A percentile compares a stretch with the other conserved stretches of the same genome.
Evolutionary conservation across 1,140 invertebrate genomes (phyloP).

Genomic region (Drosophila melanica): DNA sequence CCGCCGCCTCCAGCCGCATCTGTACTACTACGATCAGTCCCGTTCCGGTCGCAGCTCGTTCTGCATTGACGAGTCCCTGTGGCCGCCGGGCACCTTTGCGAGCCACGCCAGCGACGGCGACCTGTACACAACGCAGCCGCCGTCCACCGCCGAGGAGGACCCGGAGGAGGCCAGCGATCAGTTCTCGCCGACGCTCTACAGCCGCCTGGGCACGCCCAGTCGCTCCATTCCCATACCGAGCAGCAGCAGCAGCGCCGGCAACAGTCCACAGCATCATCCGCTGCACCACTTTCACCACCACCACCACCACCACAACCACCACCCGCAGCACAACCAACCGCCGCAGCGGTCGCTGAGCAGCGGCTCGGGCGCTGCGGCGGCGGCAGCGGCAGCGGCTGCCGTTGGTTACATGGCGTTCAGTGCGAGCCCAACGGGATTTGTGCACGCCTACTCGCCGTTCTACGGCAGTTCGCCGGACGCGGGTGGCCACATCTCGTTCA

Average conservation of each 20-base stretch:
- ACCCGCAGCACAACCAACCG: slow-evolving; percentile 7
- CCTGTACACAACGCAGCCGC: slow-evolving; percentile 49
- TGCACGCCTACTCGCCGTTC: slow-evolving; percentile 68
- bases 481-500: slow-evolving; percentile 36
- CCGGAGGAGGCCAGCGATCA: slow-evolving; percentile 77
- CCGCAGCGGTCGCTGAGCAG: slow-evolving; percentile 35
- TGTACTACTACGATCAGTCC: slow-evolving; percentile 71
- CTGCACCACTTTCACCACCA: background rate
- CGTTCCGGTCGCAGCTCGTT: slow-evolving; percentile 71
- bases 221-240: slow-evolving; percentile 72
- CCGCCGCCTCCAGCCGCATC: slow-evolving; percentile 60
- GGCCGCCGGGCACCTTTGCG: slow-evolving; percentile 39
- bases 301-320: background rate
- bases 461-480: slow-evolving; percentile 75
- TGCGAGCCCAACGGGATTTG: slow-evolving; percentile 68
- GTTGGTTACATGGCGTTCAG: slow-evolving; percentile 59
- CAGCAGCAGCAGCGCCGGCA: slow-evolving; percentile 67
- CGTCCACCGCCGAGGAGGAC: slow-evolving; percentile 50
- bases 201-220: slow-evolving; percentile 20
- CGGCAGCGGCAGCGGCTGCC: slow-evolving; percentile 20
- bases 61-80: slow-evolving; percentile 73
- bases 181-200: slow-evolving; percentile 75
- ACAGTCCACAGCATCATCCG: slow-evolving; percentile 69
- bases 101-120: slow-evolving; percentile 57
- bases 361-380: slow-evolving; percentile 19